A percentile compares a stretch with the other conserved stretches of the same genome.
Conservation (phyloP, 2,113 vertebrate genomes). For the Dipodomys ordii region DNA sequence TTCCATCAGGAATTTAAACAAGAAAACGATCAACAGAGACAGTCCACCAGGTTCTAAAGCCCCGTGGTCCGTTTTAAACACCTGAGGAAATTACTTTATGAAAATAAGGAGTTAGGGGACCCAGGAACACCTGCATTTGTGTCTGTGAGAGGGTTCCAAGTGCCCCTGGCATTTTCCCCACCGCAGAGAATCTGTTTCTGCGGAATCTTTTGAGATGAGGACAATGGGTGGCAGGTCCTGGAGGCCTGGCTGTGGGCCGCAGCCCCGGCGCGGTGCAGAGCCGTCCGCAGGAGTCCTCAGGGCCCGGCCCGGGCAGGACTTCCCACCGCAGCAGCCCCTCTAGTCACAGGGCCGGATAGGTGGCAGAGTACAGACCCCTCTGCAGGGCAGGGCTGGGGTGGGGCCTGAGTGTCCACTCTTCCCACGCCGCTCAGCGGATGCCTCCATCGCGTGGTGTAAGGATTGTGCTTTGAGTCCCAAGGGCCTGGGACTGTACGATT, state of each 20-base stretch:
- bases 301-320: too few relatives aligned
- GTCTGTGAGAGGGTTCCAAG: too few relatives aligned
- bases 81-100: neutral
- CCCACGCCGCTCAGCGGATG: accelerated
- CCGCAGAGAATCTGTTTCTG: neutral
- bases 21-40: neutral
- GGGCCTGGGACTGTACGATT: too few relatives aligned
- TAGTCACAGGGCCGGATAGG: too few relatives aligned
- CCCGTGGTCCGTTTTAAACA: neutral
- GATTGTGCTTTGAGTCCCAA: neutral
- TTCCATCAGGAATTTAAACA: conserved; percentile 53
- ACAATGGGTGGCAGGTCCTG: too few relatives aligned
- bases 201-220: accelerated
- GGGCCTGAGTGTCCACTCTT: neutral
- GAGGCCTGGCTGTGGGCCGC: neutral
- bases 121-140: too few relatives aligned
- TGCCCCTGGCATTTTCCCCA: neutral
- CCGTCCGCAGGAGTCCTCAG: neutral
- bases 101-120: neutral
- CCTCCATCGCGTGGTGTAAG: accelerated
- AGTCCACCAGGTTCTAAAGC: neutral
- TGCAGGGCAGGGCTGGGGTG: neutral
- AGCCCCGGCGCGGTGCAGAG: accelerated
- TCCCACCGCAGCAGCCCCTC: too few relatives aligned
- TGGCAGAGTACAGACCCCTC: too few relatives aligned